A percentile compares a stretch with the other conserved stretches of the same genome.
Conservation (phyloP, 2,888 invertebrate species). For the Cacoxenus indagator region DNA sequence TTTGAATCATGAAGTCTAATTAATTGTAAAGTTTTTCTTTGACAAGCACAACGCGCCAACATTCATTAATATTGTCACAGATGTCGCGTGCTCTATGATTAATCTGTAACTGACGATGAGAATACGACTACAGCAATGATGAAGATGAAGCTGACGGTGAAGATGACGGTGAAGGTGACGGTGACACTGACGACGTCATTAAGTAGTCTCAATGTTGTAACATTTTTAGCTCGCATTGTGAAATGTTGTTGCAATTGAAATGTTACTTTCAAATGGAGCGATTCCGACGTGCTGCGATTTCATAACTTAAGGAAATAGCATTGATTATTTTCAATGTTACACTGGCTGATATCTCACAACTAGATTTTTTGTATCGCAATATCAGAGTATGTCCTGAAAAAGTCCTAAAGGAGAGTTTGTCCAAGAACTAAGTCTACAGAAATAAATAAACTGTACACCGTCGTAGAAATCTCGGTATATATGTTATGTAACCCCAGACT, state of each 20-base stretch:
- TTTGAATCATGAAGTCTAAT: conserved; percentile 47
- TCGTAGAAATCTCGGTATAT: too few species aligned
- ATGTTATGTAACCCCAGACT: too few species aligned
- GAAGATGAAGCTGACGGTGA: background rate
- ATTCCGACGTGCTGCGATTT: too few species aligned
- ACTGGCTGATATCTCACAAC: background rate
- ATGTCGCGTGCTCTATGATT: conserved; percentile 54
- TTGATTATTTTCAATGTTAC: background rate
- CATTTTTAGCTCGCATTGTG: background rate
- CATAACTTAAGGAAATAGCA: background rate
- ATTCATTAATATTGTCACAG: conserved; percentile 60
- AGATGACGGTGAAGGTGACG: background rate
- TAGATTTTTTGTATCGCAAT: too few species aligned
- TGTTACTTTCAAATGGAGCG: too few species aligned
- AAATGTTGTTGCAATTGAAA: background rate
- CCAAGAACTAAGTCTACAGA: too few species aligned
- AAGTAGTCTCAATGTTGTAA: background rate
- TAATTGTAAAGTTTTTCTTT: conserved; percentile 56
- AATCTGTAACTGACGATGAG: conserved; percentile 32
- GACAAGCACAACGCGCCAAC: conserved; percentile 29
- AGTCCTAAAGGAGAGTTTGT: too few species aligned
- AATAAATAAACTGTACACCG: too few species aligned
- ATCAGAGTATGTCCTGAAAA: too few species aligned
- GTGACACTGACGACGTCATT: background rate
- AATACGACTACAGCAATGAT: background rate